Evolutionary conservation across 2,888 invertebrate species (phyloP).

Genomic region (Drosophila melanosoma): DNA sequence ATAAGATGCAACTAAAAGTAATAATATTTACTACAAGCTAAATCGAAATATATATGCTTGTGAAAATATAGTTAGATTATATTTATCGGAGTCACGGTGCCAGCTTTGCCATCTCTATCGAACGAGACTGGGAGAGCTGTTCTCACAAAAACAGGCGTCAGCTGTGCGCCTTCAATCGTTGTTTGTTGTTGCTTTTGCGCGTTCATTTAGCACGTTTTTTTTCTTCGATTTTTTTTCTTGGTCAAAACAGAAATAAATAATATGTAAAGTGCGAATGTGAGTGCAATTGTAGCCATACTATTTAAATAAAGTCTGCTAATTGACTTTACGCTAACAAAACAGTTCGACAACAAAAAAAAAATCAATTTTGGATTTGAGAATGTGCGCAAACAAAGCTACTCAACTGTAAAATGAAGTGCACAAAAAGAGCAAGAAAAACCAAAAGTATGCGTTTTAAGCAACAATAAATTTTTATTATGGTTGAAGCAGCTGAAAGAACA

Average conservation of each 20-base stretch:
- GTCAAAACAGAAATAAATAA: slow-evolving; percentile 48
- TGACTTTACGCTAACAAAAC: slow-evolving; percentile 59
- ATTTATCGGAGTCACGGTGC: background rate
- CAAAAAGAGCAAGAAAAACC: slow-evolving; percentile 22
- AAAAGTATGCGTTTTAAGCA: slow-evolving; percentile 34
- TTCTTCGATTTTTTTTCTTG: slow-evolving; percentile 29
- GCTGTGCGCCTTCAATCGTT: slow-evolving; percentile 58
- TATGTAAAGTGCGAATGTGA: slow-evolving; percentile 42
- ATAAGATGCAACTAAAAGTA: background rate
- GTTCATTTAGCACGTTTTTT: slow-evolving; percentile 64
- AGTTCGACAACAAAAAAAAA: slow-evolving; percentile 27
- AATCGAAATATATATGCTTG: background rate
- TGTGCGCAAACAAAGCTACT: slow-evolving; percentile 52
- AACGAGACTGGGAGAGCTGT: slow-evolving; percentile 31
- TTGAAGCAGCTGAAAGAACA: slow-evolving; percentile 33
- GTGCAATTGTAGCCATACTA: slow-evolving; percentile 43
- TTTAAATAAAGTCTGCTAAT: slow-evolving; percentile 66
- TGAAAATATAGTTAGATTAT: background rate
- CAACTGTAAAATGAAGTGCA: slow-evolving; percentile 49
- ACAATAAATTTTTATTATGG: slow-evolving; percentile 46
- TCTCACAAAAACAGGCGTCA: slow-evolving; percentile 52
- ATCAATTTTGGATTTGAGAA: slow-evolving; percentile 47
- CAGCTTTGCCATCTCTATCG: slow-evolving; percentile 28
- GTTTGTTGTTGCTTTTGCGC: slow-evolving; percentile 33
- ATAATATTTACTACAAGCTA: background rate